A percentile compares a stretch with the other conserved stretches of the same genome.
Conservation (phyloP, 2,797 vertebrate species). For the Lagodon rhomboides region DNA sequence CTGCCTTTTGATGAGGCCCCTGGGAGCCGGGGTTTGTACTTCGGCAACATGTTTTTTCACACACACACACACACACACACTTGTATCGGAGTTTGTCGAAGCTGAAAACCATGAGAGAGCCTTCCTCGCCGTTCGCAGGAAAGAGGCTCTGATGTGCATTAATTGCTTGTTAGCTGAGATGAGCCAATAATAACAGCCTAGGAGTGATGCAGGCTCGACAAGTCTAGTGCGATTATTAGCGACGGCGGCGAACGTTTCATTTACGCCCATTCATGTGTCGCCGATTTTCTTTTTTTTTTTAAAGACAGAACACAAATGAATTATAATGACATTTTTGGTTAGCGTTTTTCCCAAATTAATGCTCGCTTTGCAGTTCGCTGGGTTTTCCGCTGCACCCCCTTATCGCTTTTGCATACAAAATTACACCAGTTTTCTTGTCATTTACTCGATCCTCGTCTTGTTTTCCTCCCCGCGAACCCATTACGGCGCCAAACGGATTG, state of each 20-base stretch:
- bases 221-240: constrained; percentile 68
- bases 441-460: constrained; percentile 18
- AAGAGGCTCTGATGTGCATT: constrained; percentile 72
- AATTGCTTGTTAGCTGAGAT: constrained; percentile 76
- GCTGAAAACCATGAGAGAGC: constrained; percentile 51
- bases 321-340: constrained; percentile 47
- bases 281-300: constrained; percentile 35
- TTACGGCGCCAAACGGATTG: constrained; percentile 22
- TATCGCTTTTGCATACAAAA: constrained; percentile 30
- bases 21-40: constrained; percentile 60
- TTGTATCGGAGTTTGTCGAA: constrained; percentile 54
- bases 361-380: constrained; percentile 32
- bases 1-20: constrained; percentile 66
- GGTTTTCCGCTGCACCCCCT: constrained; percentile 10
- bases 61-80: too few species aligned
- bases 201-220: constrained; percentile 68
- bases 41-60: constrained; percentile 30
- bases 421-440: constrained; percentile 18
- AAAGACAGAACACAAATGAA: constrained; percentile 38
- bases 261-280: constrained; percentile 37
- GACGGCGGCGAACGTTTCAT: constrained; percentile 51
- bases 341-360: constrained; percentile 44
- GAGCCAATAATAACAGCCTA: constrained; percentile 66
- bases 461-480: constrained; percentile 16
- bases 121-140: constrained; percentile 43